These are phyloP conservation scores for Diplodus sargus DNA, from an alignment of 2,797 vertebrate genomes.

Conservation along the genomic window DNA sequence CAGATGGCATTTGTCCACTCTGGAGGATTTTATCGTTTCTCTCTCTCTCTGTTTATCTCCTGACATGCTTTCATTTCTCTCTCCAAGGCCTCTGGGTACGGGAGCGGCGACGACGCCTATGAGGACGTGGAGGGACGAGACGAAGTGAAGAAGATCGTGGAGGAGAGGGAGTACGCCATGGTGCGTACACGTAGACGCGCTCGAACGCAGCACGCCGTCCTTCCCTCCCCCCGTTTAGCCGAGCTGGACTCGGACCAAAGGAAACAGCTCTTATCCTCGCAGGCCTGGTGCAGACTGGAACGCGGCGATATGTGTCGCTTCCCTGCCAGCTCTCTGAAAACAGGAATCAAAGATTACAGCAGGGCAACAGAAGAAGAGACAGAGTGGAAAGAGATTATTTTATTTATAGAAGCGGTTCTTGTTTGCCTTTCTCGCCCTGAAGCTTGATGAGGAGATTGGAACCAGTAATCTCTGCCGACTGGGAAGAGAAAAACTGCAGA, in stretches of 20 bases:
- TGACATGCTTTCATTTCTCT: background rate
- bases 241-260: slow-evolving; percentile 41
- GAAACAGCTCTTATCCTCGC: slow-evolving; percentile 40
- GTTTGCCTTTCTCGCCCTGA: background rate
- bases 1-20: background rate
- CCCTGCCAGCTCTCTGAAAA: slow-evolving; percentile 25
- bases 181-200: slow-evolving; percentile 56
- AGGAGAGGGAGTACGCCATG: slow-evolving; percentile 79
- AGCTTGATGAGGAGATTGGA: background rate
- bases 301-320: slow-evolving; percentile 29
- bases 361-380: slow-evolving; percentile 3
- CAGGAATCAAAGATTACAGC: background rate
- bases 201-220: background rate
- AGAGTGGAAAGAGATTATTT: slow-evolving; percentile 15
- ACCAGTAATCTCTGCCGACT: background rate
- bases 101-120: slow-evolving; percentile 86
- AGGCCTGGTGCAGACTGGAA: slow-evolving; percentile 43
- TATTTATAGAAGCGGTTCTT: background rate
- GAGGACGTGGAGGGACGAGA: slow-evolving; percentile 81
- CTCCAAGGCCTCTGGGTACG: slow-evolving; percentile 90
- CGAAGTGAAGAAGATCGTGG: slow-evolving; percentile 84
- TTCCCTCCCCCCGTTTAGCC: background rate
- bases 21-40: slow-evolving; percentile 19
- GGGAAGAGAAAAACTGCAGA: background rate
- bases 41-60: slow-evolving; percentile 8